phyloP scores from a whole-genome alignment of 2,797 vertebrate genomes.

The Sebastes kiyomatsui region DNA sequence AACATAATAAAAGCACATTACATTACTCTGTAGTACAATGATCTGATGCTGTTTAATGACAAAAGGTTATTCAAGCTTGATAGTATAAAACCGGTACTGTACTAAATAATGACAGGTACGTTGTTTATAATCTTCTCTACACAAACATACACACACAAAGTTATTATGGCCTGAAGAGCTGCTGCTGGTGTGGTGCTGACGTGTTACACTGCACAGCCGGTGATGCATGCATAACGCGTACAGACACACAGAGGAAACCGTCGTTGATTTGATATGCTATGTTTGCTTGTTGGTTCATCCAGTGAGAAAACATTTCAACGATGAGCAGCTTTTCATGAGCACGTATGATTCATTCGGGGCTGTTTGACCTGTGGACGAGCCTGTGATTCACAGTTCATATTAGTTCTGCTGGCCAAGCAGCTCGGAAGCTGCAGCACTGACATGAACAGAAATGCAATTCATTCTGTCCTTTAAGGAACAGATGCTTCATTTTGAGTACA shows the following conservation, averaged over 20 bases:
- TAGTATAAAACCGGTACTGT: neutral
- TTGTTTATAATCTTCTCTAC: neutral
- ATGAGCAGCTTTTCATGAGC: slow-evolving; percentile 56
- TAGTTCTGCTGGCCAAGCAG: slow-evolving; percentile 60
- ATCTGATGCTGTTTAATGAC: neutral
- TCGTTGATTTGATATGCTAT: slow-evolving; percentile 34
- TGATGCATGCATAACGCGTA: slow-evolving; percentile 35
- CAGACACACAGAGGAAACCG: slow-evolving; percentile 37
- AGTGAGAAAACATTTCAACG: slow-evolving; percentile 55
- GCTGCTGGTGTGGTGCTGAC: neutral
- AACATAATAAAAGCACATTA: neutral
- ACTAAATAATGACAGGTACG: neutral
- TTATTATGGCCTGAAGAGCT: neutral
- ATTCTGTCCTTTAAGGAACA: slow-evolving; percentile 39
- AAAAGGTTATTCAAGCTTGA: neutral
- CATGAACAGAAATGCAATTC: slow-evolving; percentile 23
- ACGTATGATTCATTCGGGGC: slow-evolving; percentile 51
- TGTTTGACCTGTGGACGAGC: slow-evolving; percentile 64
- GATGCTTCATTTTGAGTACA: slow-evolving; percentile 63
- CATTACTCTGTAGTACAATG: neutral
- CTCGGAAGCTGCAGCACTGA: slow-evolving; percentile 13
- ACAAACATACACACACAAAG: neutral
- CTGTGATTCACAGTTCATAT: slow-evolving; percentile 64
- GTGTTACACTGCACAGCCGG: slow-evolving; percentile 13
- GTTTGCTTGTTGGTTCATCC: slow-evolving; percentile 61